Percentiles rank a stretch among this genome's conserved stretches.
Evolutionary conservation across 64 coral and sea anemone genomes (phyloP).

Genomic region (Platygyra sinensis): DNA sequence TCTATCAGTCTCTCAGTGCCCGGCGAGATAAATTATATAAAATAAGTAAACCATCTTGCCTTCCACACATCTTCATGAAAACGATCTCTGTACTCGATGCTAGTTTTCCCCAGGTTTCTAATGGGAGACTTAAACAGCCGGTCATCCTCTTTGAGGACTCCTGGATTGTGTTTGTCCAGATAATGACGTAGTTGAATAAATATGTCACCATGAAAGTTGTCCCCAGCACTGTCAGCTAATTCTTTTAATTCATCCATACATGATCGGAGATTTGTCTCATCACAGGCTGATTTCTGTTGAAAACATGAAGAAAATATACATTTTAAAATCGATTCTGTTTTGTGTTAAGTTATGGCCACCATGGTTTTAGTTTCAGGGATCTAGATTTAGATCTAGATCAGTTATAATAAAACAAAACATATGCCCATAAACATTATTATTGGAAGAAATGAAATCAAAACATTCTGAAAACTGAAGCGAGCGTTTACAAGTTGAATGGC

Average conservation of each 20-base stretch:
- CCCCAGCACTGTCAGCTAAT: constrained; percentile 45
- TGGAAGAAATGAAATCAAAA: no score
- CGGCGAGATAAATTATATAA: no score
- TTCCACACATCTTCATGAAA: constrained; percentile 33
- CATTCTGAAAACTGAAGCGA: no score
- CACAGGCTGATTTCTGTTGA: constrained; percentile 63
- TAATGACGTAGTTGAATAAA: constrained; percentile 82
- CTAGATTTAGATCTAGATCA: no score
- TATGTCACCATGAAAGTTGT: constrained; percentile 66
- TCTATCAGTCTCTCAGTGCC: no score
- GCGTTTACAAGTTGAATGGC: no score
- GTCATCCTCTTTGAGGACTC: constrained; percentile 57
- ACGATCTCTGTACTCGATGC: constrained; percentile 6
- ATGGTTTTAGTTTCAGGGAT: no score
- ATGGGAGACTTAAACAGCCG: constrained; percentile 61
- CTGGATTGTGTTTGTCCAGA: constrained; percentile 28
- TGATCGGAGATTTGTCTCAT: constrained; percentile 43
- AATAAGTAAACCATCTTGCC: neutral
- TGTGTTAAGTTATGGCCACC: neutral
- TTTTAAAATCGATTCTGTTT: neutral
- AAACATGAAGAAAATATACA: neutral
- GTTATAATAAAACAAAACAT: no score
- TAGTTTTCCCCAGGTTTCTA: constrained; percentile 47
- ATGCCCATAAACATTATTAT: no score
- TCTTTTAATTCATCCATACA: constrained; percentile 78